Conservation (phyloP, 2,797 vertebrate species). For the Synaphobranchus kaupii region DNA sequence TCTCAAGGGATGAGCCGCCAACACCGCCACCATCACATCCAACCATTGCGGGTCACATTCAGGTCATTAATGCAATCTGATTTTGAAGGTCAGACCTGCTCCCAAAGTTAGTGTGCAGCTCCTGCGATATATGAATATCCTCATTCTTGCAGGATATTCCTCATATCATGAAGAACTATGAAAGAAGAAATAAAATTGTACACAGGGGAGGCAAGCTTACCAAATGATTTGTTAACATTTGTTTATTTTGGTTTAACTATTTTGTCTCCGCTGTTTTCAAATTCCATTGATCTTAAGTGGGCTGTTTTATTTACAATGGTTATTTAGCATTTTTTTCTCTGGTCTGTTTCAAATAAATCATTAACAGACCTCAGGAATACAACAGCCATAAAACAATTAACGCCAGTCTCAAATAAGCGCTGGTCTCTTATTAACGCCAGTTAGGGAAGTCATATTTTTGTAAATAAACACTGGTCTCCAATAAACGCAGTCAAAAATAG, state of each 20-base stretch:
- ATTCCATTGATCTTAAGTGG: neutral
- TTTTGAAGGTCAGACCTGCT: neutral
- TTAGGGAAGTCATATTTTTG: too few species aligned
- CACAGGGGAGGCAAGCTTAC: neutral
- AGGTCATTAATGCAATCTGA: neutral
- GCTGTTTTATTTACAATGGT: neutral
- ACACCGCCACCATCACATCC: neutral
- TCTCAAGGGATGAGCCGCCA: neutral
- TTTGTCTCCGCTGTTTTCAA: neutral
- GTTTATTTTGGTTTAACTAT: neutral
- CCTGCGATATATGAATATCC: neutral
- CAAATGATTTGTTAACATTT: conserved; percentile 1
- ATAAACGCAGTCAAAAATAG: too few species aligned
- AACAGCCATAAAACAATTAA: neutral
- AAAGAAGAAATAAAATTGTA: conserved; percentile 8
- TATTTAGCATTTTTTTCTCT: neutral
- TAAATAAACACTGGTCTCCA: too few species aligned
- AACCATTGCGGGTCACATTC: neutral
- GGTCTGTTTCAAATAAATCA: neutral
- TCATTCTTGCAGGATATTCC: conserved; percentile 4
- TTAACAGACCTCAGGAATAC: conserved; percentile 2
- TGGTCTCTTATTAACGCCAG: too few species aligned
- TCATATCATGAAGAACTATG: neutral
- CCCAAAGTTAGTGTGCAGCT: neutral
- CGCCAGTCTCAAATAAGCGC: too few species aligned